Evolutionary conservation across 2,888 invertebrate species (phyloP).

Genomic region (Patella ulyssiponensis): DNA sequence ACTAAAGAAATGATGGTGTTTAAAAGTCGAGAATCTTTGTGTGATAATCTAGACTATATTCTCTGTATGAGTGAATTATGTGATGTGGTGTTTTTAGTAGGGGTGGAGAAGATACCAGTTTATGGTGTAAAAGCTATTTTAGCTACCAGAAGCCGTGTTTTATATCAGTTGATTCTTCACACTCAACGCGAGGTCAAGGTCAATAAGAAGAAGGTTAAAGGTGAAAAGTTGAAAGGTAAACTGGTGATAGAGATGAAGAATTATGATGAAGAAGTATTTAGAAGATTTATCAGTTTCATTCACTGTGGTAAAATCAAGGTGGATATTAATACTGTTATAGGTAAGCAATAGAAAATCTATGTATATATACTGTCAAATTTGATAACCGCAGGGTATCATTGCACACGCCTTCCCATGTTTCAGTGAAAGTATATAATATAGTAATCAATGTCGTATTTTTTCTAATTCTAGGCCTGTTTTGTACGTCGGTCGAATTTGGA

Average conservation of each 20-base stretch:
- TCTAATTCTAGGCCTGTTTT: background rate
- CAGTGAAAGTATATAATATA: no score
- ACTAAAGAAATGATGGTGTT: background rate
- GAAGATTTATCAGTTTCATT: constrained; percentile 5
- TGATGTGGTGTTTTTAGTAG: background rate
- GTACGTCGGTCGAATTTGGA: background rate
- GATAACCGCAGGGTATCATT: no score
- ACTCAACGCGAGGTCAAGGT: background rate
- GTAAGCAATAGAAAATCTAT: background rate
- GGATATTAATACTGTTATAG: background rate
- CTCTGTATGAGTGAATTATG: background rate
- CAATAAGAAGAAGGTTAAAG: background rate
- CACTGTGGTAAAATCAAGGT: background rate
- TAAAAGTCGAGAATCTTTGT: constrained; percentile 4
- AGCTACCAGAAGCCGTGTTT: background rate
- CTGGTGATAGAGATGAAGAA: background rate
- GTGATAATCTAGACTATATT: constrained; percentile 2
- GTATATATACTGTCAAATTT: no score
- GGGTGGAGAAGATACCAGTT: background rate
- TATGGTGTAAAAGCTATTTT: constrained; percentile 5
- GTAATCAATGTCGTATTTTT: background rate
- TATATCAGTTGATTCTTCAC: background rate
- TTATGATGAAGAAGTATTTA: background rate
- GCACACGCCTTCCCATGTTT: no score
- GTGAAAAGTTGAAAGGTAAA: constrained; percentile 6